A percentile compares a stretch with the other conserved stretches of the same genome.
Conservation (phyloP, 1,140 invertebrate genomes). For the Caenorhabditis tropicalis region DNA sequence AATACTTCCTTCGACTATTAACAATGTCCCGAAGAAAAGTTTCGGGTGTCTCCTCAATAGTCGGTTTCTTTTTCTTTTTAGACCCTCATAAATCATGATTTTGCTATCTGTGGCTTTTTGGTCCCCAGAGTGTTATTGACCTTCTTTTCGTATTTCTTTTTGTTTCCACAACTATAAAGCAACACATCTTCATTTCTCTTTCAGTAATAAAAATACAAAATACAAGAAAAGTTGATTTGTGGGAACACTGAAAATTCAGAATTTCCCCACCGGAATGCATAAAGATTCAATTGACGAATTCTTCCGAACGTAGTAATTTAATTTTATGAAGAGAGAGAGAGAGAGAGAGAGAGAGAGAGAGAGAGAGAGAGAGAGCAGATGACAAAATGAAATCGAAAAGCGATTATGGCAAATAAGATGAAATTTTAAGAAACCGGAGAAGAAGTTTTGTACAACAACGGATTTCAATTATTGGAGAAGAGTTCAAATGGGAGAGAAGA, state of each 20-base stretch:
- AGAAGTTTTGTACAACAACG: conserved; percentile 32
- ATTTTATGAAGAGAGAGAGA: neutral
- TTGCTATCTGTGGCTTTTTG: conserved; percentile 28
- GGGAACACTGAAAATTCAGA: neutral
- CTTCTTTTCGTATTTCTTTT: neutral
- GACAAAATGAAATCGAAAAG: neutral
- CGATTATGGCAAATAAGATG: neutral
- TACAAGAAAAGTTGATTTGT: neutral
- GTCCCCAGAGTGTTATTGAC: conserved; percentile 20
- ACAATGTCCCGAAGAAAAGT: neutral
- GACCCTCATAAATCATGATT: conserved; percentile 40
- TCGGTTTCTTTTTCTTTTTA: neutral
- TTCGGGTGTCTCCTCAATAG: neutral
- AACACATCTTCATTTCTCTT: neutral
- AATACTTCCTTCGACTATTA: neutral
- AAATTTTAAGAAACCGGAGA: neutral
- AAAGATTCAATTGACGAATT: neutral
- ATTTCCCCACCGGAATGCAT: neutral
- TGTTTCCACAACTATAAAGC: neutral
- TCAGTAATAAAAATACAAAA: neutral
- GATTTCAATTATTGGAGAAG: neutral
- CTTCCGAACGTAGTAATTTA: neutral
- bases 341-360: too few relatives aligned
- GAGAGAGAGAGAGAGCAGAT: too few relatives aligned
- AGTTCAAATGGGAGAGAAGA: neutral